Evolutionary conservation across 2,113 vertebrate species (phyloP), one percentile per base, ranked within the genome.

Genomic region (Montifringilla adamsi): DNA sequence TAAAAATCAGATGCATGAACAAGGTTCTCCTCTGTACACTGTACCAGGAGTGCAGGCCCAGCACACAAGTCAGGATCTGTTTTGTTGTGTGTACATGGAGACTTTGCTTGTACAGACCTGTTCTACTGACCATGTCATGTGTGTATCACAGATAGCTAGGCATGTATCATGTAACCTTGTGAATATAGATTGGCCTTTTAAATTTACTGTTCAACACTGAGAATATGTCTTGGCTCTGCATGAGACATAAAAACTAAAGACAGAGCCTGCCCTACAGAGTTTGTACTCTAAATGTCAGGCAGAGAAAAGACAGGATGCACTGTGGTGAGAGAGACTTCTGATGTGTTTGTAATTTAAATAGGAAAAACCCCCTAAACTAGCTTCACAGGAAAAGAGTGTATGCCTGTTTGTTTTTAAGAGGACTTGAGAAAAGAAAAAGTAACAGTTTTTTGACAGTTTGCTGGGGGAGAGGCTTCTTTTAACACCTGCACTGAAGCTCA

Each of bases 271-370:
- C 44, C 84, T 87, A 27, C 84, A 96, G 87, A 94, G 91, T 79
- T 95, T 95, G 84, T 91, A 31, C 58, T 96, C 41, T 87, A 95
- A 95, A 97, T 92, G 95, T 96, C 94, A 96, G 93, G 56, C n/a
- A 49, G 93, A 92, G 76, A 92, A 89, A 95, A 97, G 93, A 92
- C 93, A 96, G 95, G 93, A 96, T 97, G 93, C 19, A 0, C 77
- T 95, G 95, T 87, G 95, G 95, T 82, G 74, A 95, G 91, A 86
- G 60, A 92, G 80, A 93, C 87, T 91, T 95, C 87, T 92, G 89
- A 95, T 82, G 81, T 90, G 77, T 89, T 97, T 93, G 87, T 94
- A 75, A 91, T 93, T 95, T 84, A 96, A 94, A 93, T 82, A 95
- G 86, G 81, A 89, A 89, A 84, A 82, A 95, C 74, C 11, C 18